Conservation (phyloP, 1,140 invertebrate species). For the Ladona fulva region DNA sequence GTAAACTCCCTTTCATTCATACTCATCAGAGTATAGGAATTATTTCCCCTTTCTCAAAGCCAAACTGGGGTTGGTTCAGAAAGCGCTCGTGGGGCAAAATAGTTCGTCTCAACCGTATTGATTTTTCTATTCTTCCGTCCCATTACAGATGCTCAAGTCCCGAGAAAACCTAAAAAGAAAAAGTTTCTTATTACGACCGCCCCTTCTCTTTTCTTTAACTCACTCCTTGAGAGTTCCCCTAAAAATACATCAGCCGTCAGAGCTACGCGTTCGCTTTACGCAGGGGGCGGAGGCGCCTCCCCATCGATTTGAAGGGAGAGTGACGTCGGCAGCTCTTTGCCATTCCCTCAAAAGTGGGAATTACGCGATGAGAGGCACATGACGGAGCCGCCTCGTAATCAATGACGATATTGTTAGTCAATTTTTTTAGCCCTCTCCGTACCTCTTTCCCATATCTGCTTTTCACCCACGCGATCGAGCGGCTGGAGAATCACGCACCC, state of each 20-base stretch:
- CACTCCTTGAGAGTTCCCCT: neutral
- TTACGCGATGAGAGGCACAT: neutral
- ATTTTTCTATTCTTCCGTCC: neutral
- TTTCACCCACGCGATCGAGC: neutral
- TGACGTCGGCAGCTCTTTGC: neutral
- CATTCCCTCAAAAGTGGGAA: neutral
- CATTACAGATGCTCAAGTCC: neutral
- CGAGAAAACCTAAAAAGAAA: neutral
- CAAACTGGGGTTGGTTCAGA: too few relatives aligned
- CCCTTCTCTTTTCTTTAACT: neutral
- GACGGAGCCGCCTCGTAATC: neutral
- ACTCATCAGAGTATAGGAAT: too few relatives aligned
- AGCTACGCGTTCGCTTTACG: neutral
- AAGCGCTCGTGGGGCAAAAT: neutral
- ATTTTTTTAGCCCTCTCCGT: neutral
- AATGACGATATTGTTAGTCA: slow-evolving; percentile 6
- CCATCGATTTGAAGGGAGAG: neutral
- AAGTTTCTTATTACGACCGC: neutral
- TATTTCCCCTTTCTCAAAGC: too few relatives aligned
- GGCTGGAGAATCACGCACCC: neutral
- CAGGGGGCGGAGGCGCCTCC: neutral
- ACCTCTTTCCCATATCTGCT: too few relatives aligned
- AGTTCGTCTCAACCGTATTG: neutral
- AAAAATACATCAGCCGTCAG: neutral
- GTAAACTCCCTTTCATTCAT: too few relatives aligned